Conservation (phyloP, 2,888 invertebrate genomes). For the Oscheius sp. region DNA sequence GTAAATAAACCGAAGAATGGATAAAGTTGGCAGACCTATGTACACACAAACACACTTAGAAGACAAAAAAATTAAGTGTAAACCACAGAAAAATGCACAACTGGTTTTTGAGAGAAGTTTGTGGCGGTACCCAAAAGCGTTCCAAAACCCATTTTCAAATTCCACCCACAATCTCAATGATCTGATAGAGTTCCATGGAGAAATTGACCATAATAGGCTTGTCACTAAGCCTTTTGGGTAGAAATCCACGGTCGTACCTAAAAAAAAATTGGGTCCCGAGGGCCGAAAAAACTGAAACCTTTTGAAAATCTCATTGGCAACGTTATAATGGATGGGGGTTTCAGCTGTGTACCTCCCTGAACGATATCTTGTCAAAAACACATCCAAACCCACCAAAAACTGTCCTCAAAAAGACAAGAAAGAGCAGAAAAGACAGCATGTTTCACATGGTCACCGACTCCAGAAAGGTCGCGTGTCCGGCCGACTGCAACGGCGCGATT, state of each 20-base stretch:
- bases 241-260: constrained; percentile 45
- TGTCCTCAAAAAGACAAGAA: background rate
- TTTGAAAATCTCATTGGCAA: constrained; percentile 16
- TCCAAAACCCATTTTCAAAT: constrained; percentile 41
- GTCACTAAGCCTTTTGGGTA: constrained; percentile 37
- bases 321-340: constrained; percentile 13
- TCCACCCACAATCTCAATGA: constrained; percentile 69
- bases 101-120: too few species aligned
- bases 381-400: background rate
- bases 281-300: background rate
- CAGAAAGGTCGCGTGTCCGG: constrained; percentile 3
- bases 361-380: background rate
- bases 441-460: constrained; percentile 13
- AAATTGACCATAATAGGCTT: constrained; percentile 66
- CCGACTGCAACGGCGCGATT: background rate
- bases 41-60: too few species aligned
- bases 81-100: too few species aligned
- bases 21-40: too few species aligned
- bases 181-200: constrained; percentile 71
- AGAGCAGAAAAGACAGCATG: constrained; percentile 5
- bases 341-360: background rate
- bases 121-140: too few species aligned
- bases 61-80: too few species aligned
- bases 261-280: background rate
- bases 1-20: too few species aligned